Evolutionary conservation across 2,113 vertebrate species (phyloP), one percentile per base, ranked within the genome.

Genomic region (Engraulis encrasicolus): DNA sequence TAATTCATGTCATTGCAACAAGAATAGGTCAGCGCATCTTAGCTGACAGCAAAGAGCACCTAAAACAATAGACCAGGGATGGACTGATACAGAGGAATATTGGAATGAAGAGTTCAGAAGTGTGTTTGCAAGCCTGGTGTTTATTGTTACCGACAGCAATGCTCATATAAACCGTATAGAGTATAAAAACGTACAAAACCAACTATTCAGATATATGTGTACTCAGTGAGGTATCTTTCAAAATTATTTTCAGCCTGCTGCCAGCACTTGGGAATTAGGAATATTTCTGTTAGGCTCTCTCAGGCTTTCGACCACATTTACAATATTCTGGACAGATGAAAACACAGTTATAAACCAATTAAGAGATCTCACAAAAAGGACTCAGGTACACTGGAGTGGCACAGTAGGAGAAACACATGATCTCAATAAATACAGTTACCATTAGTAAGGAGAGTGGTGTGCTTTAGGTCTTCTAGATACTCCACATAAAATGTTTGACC

Each of bases 371-470:
- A 66, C 58, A 66, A 66, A 31, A 89, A 18, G n/a, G 50, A 88
- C 84, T 81, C 79, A 85, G 74, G 77, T 89, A 87, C 81, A 50
- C 66, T 49, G 0, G 2, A 89, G 87, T 85, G 85, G 85, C 80
- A 61, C 85, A 66, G 58, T 27, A 27, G 23, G 58, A 66, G 31
- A 61, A n/a, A 27, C 11, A 66, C 15, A 66, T 31, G 86, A 86
- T 18, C 36, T 74, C 6, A 58, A 80, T 52, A 82, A 88, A 86
- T 77, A 85, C 6, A n/a, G 48, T 23, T 11, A 66, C 23, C 23
- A 66, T 31, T 27, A 66, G 6, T 27, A 66, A 31, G n/a, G n/a
- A 66, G 23, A 66, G 58, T 66, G 58, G 58, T 66, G 58, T 27
- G 58, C 23, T 66, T n/a, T 9, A 66, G 27, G n/a, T 66, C 58